Base-by-base conservation (phyloP, 1,140 invertebrate species). In the Leptoteleia sp. region DNA sequence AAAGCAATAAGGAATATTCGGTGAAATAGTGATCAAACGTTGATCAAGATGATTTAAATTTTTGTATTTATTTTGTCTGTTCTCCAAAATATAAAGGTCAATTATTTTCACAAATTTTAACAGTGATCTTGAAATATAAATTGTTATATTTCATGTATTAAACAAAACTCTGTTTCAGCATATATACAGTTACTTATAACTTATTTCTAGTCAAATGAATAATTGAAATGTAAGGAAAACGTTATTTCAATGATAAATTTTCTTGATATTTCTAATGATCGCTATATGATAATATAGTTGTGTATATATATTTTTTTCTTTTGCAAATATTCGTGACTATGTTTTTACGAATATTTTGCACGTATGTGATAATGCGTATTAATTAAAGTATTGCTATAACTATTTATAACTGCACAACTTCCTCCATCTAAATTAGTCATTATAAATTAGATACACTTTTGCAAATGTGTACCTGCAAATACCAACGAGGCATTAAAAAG, bases 331-430 rank as follows among this genome's bases (percentile, higher is more conserved):
- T 57, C 54, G 27, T 42, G 38, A 42, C 16, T 2, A 7, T 4
- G 29, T 25, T 3, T 37, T 27, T 35, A 8, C 31, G 42, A 47
- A 61, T 61, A 45, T 61, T 61, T 61, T 61, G 8, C 9, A 61
- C 42, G 22, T 45, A 47, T 47, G 29, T 61, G 55, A 61, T 61
- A 61, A 35, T 29, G 55, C 12, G 55, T 47, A 37, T 61, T 45
- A 61, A 61, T 4, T 33, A 8, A 59, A 33, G 8, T 61, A 61
- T 29, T 61, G 29, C 42, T 61, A 61, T 27, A 27, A 22, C 31
- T 25, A 25, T 52, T 50, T 64, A 38, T 42, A 52, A 52, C 17
- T 64, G 61, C 37, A 64, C 61, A 52, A 52, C 19, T 52, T 52
- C 37, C 61, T 37, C 43, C 25, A 50, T n/a, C 35, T 64, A 42